These are phyloP conservation scores for Gallinago media DNA, from an alignment of 2,113 vertebrate genomes.

Conservation along the genomic window DNA sequence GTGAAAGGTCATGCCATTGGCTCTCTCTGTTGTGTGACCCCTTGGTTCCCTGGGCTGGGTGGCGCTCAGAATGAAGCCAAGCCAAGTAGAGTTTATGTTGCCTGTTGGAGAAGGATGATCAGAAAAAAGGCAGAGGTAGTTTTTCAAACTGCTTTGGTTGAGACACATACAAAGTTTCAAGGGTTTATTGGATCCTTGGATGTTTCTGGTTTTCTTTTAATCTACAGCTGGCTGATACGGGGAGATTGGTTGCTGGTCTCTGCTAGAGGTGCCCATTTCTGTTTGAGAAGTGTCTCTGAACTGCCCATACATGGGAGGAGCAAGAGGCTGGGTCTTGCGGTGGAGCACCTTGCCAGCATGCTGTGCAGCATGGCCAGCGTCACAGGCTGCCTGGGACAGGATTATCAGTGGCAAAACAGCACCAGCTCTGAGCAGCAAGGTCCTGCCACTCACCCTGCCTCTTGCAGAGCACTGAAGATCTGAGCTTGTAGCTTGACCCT, in stretches of 20 bases:
- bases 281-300: neutral
- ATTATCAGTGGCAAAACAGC: neutral
- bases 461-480: neutral
- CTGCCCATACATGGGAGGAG: neutral
- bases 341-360: rapidly evolving
- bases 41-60: neutral
- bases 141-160: neutral
- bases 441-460: neutral
- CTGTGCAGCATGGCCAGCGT: neutral
- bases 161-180: neutral
- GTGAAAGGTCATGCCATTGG: rapidly evolving
- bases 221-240: neutral
- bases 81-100: neutral
- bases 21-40: neutral
- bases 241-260: neutral
- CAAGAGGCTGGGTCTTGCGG: neutral
- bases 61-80: neutral
- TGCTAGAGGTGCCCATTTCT: neutral
- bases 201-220: neutral
- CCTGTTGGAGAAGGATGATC: neutral
- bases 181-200: neutral
- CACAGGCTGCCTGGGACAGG: rapidly evolving
- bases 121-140: neutral
- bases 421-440: neutral
- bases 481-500: neutral